Evolutionary conservation across 2,888 invertebrate genomes (phyloP), one percentile per base, ranked within the genome.

Genomic region (Pristionchus arcanus): DNA sequence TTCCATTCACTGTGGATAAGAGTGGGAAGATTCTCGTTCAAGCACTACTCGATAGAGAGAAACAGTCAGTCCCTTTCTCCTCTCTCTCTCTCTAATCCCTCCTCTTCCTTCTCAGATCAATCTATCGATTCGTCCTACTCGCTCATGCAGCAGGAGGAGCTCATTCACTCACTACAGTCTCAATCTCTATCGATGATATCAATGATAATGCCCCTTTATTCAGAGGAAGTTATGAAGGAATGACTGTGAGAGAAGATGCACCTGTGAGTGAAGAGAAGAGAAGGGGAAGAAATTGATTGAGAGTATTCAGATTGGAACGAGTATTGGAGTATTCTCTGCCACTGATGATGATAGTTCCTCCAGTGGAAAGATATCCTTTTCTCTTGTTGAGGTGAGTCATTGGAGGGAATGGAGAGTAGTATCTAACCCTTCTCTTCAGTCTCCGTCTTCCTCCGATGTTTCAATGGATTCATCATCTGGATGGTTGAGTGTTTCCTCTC

Each of bases 31-130:
- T 98, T 15, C 97, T 97, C 95, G 97, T 98, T 0, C 97, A 97
- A 91, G 97, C 97, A 0, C 97, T 97, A 94, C 96, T 98, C 89
- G 98, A 99, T 95, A 96, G 98, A 53, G 98, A 98, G 96, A 96
- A 97, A 13, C 97, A 97, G 94, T 96, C 37, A 66, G 88, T 89
- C 28, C 91, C 83, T 55, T 55, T 21, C 59, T 25, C 37, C 71
- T 9, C 37, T 34, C 31, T 19, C 42, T 68, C 68, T 13, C 77
- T 77, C 25, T 42, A 37, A 42, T 42, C 42, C 37, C 25, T n/a
- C 28, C 25, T 37, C n/a, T 28, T 15, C 28, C 42, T 28, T 34
- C 87, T 31, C 85, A 86, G 89, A 34, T 87, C 90, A 19, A 90
- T 91, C 63, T 91, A 92, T 92, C 90, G 91, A 49, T 91, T 91